These are phyloP conservation scores for Pentamera pediparva DNA, from an alignment of 53 echinoderm and acorn worm species.

Conservation along the genomic window DNA sequence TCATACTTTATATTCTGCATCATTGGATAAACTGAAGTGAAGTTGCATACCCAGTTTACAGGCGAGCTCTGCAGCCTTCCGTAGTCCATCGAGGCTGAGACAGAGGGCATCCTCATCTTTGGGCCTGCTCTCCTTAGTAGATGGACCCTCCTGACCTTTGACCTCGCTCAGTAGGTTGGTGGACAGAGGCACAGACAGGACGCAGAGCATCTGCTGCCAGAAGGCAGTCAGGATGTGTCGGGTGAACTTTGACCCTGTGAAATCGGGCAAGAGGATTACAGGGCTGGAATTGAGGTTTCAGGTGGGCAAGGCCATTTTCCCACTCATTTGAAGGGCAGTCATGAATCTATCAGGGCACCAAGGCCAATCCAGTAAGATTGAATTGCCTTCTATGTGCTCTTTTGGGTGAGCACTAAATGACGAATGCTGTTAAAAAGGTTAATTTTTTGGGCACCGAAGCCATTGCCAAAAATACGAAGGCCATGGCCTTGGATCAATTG, in stretches of 20 bases:
- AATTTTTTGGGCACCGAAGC: no score
- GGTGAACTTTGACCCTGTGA: constrained; percentile 76
- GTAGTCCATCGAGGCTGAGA: constrained; percentile 83
- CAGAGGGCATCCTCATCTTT: constrained; percentile 80
- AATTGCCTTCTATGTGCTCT: no score
- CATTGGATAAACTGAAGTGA: neutral
- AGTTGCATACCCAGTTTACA: constrained; percentile 76
- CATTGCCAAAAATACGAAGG: no score
- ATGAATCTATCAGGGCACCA: no score
- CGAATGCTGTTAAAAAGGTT: no score
- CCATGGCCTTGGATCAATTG: no score
- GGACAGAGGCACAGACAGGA: constrained; percentile 75
- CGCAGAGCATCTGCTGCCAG: constrained; percentile 77
- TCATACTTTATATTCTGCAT: no score
- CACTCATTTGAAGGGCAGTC: no score
- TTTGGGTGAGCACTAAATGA: no score
- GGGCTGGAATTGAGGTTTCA: neutral
- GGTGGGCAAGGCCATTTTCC: neutral
- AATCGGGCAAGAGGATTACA: neutral
- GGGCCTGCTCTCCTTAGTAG: constrained; percentile 72
- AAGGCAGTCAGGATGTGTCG: constrained; percentile 66
- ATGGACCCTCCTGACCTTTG: constrained; percentile 35
- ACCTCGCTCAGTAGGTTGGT: constrained; percentile 71
- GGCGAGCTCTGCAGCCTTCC: constrained; percentile 88
- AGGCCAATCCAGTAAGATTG: no score